Evolutionary conservation across 2,888 invertebrate genomes (phyloP).

Genomic region (Coremacera marginata): DNA sequence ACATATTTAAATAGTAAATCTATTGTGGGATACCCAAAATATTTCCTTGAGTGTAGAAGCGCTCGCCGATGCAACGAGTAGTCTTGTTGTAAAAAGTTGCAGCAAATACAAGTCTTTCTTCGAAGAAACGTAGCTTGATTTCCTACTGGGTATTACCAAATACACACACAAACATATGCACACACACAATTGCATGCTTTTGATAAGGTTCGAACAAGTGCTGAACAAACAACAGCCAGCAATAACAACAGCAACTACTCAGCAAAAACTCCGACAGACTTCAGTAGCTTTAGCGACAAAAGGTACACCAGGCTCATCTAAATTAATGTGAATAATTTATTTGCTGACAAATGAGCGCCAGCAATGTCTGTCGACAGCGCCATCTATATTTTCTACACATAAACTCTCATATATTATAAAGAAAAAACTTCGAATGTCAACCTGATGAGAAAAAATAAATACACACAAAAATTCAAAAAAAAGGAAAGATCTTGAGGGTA

Average conservation of each 20-base stretch:
- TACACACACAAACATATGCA: too few species aligned
- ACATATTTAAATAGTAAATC: too few species aligned
- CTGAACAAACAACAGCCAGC: background rate
- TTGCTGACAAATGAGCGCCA: conserved; percentile 1
- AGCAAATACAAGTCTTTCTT: too few species aligned
- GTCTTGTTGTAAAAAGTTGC: too few species aligned
- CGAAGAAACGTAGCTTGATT: too few species aligned
- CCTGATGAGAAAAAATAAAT: background rate
- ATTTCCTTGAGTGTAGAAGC: too few species aligned
- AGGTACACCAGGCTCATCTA: background rate
- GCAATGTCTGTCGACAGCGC: background rate
- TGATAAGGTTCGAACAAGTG: background rate
- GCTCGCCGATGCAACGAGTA: too few species aligned
- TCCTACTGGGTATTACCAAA: too few species aligned
- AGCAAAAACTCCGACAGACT: too few species aligned
- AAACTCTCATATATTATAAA: background rate
- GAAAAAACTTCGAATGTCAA: background rate
- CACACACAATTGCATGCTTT: background rate
- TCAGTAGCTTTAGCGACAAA: background rate
- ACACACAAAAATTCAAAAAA: background rate
- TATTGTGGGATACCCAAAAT: too few species aligned
- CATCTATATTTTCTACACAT: background rate
- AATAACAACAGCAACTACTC: too few species aligned
- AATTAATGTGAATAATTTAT: conserved; percentile 6
- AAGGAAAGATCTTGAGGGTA: too few species aligned